Conservation (phyloP, 2,797 vertebrate genomes). For the Avahi laniger region DNA sequence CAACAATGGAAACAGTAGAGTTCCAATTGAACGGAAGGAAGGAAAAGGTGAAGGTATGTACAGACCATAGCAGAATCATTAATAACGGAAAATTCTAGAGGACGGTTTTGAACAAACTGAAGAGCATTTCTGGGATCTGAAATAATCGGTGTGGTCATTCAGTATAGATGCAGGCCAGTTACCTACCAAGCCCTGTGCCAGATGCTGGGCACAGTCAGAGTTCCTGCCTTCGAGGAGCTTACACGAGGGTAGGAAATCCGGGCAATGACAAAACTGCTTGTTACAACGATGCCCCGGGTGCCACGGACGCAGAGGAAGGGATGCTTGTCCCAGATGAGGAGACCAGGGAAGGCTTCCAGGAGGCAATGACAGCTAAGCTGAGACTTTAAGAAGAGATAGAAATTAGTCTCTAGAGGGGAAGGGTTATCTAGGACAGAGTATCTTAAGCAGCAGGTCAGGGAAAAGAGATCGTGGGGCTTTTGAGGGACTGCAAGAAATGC, state of each 20-base stretch:
- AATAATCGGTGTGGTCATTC: neutral
- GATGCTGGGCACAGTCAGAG: neutral
- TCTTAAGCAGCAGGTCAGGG: neutral
- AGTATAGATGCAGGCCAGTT: neutral
- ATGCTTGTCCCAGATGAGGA: neutral
- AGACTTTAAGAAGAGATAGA: neutral
- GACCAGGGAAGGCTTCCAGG: neutral
- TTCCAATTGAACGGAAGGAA: neutral
- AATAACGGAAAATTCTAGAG: neutral
- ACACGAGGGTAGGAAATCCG: neutral
- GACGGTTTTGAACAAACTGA: neutral
- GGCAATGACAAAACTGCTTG: neutral
- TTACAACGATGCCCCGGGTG: neutral
- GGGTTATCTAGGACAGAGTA: neutral
- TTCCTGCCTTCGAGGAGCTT: neutral
- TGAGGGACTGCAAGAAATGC: neutral
- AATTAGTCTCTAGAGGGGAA: neutral
- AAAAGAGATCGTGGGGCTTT: neutral
- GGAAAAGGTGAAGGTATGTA: neutral
- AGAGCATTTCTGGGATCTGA: neutral
- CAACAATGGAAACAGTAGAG: neutral
- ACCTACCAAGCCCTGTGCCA: neutral
- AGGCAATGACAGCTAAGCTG: neutral
- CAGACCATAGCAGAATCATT: neutral
- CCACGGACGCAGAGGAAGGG: neutral